Base-by-base conservation (phyloP, 2,797 vertebrate species). In the Ctenochaetus hawaiiensis region DNA sequence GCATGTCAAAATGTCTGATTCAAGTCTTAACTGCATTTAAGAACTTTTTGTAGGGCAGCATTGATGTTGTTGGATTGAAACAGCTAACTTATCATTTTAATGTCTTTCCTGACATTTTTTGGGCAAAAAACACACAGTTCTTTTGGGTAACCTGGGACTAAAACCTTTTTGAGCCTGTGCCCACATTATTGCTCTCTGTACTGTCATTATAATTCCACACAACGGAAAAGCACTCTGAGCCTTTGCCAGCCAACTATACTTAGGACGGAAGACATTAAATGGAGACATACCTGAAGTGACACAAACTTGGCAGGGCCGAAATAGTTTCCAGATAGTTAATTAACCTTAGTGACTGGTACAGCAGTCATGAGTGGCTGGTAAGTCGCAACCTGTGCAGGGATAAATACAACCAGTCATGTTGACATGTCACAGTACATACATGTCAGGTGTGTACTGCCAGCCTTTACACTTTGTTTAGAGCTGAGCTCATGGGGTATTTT, bases 241-340 rank as follows among this genome's bases (percentile, higher is more conserved):
- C 81, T 0, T 48, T 89, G 89, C 91, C 92, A 93, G 91, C 86
- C 86, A 84, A 12, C 79, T 88, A 80, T 87, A 87, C 89, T 90
- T 90, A 86, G 75, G 86, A 77, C 73, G 87, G 91, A 92, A 93
- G 89, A 86, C 87, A 75, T 93, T 88, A 89, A 90, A 92, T 84
- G 85, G 93, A 94, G 90, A 93, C 90, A 93, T 95, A 95, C 91
- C 93, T 94, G 90, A 93, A 92, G 94, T 94, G 95, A 95, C 95
- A 94, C 84, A 91, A 90, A 94, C 91, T 94, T 95, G 94, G 94
- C 94, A 89, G 84, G 63, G 70, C 75, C 26, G 8, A 87, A 93
- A 93, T 90, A 88, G 91, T 94, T 95, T 94, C 92, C 93, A 95
- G 94, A 93, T 93, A 93, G 90, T 91, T 94, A 87, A 94, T 95